Evolutionary conservation across 2,888 invertebrate species (phyloP).

Genomic region (Ceriagrion tenellum): DNA sequence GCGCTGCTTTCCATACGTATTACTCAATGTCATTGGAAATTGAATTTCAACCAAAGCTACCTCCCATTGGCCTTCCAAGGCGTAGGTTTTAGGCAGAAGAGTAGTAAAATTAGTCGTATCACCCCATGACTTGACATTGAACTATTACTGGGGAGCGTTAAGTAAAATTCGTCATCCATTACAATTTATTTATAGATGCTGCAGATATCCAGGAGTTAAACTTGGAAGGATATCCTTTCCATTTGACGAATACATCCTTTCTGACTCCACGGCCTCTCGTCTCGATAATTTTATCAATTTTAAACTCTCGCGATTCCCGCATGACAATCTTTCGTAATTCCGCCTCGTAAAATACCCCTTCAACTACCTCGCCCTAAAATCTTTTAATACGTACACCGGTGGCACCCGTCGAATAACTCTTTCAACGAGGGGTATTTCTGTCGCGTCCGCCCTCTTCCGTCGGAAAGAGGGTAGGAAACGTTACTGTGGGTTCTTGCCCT

Average conservation of each 20-base stretch:
- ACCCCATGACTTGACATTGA: slow-evolving; percentile 72
- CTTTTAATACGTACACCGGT: slow-evolving; percentile 72
- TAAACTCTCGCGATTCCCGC: slow-evolving; percentile 63
- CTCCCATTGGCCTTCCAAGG: slow-evolving; percentile 72
- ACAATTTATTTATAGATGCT: slow-evolving; percentile 42
- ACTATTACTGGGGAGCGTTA: slow-evolving; percentile 72
- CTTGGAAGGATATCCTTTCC: slow-evolving; percentile 72
- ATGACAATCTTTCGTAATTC: slow-evolving; percentile 72
- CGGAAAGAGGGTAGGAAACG: no score
- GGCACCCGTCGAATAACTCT: slow-evolving; percentile 70
- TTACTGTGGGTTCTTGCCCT: no score
- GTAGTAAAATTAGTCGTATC: slow-evolving; percentile 73
- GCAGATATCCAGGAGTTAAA: slow-evolving; percentile 72
- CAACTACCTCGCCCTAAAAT: slow-evolving; percentile 72
- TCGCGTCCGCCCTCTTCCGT: no score
- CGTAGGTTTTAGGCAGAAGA: slow-evolving; percentile 71
- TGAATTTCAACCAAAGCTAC: slow-evolving; percentile 71
- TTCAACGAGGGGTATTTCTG: slow-evolving; percentile 73
- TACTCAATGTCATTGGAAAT: slow-evolving; percentile 70
- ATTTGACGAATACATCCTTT: slow-evolving; percentile 71
- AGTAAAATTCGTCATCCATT: slow-evolving; percentile 72
- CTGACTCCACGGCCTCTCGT: slow-evolving; percentile 69
- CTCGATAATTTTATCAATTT: slow-evolving; percentile 72
- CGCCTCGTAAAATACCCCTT: slow-evolving; percentile 72
- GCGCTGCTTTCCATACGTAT: slow-evolving; percentile 51